Percentiles rank a stretch among this genome's conserved stretches.
Evolutionary conservation across 2,797 vertebrate species (phyloP).

Genomic region (Myotis daubentonii): DNA sequence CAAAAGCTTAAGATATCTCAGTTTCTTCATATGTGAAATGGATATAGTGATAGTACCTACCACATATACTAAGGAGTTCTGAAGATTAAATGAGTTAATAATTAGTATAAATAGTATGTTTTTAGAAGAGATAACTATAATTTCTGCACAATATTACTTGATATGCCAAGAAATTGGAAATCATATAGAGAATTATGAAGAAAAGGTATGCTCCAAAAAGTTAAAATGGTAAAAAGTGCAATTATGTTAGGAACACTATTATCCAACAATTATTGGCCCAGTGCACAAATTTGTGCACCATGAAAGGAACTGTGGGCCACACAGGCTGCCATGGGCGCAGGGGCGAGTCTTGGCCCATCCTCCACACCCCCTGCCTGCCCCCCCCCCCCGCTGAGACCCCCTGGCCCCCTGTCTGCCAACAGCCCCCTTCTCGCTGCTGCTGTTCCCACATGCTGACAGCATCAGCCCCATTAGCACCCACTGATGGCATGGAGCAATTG

Average conservation of each 20-base stretch:
- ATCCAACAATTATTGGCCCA: background rate
- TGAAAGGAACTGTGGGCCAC: no score
- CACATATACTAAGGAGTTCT: background rate
- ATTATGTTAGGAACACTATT: background rate
- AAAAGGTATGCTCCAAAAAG: background rate
- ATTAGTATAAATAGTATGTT: background rate
- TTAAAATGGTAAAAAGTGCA: background rate
- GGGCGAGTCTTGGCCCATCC: no score
- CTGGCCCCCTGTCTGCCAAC: no score
- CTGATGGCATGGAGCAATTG: no score
- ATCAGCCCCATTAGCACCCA: no score
- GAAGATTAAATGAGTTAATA: background rate
- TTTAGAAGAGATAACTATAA: background rate
- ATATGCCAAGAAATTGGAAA: slow-evolving; percentile 18
- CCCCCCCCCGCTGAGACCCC: no score
- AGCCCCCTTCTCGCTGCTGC: no score
- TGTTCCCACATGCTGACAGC: no score
- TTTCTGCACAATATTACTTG: background rate
- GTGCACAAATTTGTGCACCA: no score
- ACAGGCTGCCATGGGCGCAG: no score
- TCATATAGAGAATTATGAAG: background rate
- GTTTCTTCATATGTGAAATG: background rate
- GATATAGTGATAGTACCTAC: background rate
- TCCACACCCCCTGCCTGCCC: no score
- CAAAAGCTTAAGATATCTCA: background rate